Base-by-base conservation (phyloP, 2,113 vertebrate species). In the Ciconia boyciana region DNA sequence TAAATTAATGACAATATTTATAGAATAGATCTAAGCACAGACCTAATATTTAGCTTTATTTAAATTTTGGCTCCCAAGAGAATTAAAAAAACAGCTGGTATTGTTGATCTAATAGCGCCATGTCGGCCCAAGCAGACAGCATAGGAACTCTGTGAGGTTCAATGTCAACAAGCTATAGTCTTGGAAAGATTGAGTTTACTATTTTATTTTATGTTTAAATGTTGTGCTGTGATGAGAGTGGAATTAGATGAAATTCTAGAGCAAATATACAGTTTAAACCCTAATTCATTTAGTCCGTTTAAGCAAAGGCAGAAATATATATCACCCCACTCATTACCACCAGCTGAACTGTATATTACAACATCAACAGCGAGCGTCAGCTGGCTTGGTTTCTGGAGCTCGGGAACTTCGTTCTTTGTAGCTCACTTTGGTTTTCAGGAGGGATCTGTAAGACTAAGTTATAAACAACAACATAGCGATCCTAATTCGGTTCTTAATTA, bases 31-130 rank as follows among this genome's bases (percentile, higher is more conserved):
- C 98, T 97, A 97, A 95, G 90, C 94, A 88, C 88, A 98, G 98
- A 98, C 98, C 97, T 98, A 98, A 98, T 98, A 98, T 98, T 98
- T 98, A 98, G 98, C 96, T 98, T 97, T 97, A 95, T 96, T 98
- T 98, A 96, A 97, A 98, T 97, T 87, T 98, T 98, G 98, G 97
- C 98, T 98, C 98, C 98, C 97, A 94, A 93, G 96, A 97, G 98
- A 97, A 97, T 98, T 98, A 97, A 92, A 89, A 95, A 96, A 94
- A 1, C 98, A 98, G 98, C 98, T 98, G 98, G 97, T 87, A 96
- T 96, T 98, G 98, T 98, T 98, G 98, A 98, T 97, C 96, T 97
- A 97, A 95, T 36, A 97, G 91, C 94, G 95, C 97, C 97, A 71
- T 97, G 97, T 84, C 90, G 62, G 93, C 83, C 94, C 90, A 61